Base-by-base conservation (phyloP, 2,888 invertebrate genomes). In the Anticlea derivata region DNA sequence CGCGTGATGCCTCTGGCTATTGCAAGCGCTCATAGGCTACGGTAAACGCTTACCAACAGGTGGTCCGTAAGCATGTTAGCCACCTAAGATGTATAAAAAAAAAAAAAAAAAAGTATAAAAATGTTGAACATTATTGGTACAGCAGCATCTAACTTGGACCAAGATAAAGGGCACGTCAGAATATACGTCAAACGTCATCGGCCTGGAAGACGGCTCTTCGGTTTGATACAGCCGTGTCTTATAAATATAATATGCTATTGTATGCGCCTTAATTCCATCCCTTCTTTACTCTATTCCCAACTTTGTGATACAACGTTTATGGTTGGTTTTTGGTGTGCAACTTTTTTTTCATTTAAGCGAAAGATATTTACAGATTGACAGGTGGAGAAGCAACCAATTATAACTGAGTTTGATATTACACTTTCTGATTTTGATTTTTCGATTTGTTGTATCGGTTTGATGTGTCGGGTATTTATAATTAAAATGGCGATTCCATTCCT, bases 181-280 rank as follows among this genome's bases (percentile, higher is more conserved):
- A 79, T 79, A 74, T 78, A 82, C 88, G 84, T 90, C 90, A 89
- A 89, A 89, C 89, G 87, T 89, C 90, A 90, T 88, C 86, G 86
- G 83, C 68, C 70, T 83, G 81, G 81, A 86, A 89, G 87, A 89
- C 83, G 66, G 87, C 80, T 78, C 83, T 82, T 83, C 82, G 86
- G 86, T 85, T 85, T 86, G 86, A 86, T 89, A 86, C 78, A 80
- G 68, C 77, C 78, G 61, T 79, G 78, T 80, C 85, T 87, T 89
- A 87, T 88, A 87, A 87, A 88, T 86, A 87, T 79, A 81, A 81
- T 77, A 66, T 69, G 69, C 75, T 68, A 75, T 63, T 71, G 73
- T 65, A 68, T 60, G 69, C 66, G 63, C 71, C 81, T 78, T 83
- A 77, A 72, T 48, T 60, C 67, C 59, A 49, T 26, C 49, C 44